Evolutionary conservation across 2,888 invertebrate species (phyloP), one percentile per base, ranked within the genome.

Genomic region (Cephus sareptanus): DNA sequence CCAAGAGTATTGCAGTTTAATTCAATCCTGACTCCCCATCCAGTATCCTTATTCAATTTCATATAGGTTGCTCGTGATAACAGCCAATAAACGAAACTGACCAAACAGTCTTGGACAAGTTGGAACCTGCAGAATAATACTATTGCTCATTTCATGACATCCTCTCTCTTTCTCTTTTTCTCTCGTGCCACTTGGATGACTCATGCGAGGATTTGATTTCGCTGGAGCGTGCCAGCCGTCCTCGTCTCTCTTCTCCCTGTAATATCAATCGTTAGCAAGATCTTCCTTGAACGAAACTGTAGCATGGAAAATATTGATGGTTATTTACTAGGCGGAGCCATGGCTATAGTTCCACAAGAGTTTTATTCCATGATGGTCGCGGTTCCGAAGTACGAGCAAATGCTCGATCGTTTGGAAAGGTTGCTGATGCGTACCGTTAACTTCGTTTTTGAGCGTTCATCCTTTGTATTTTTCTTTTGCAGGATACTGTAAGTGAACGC

Each of bases 341-440:
- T 2, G 56, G 56, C 56, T 56, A 23, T 9, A 56, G 23, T 56
- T 56, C 9, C 56, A 9, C 56, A 9, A 23, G 15, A 40, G 56
- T 56, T 56, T 15, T 23, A 23, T 56, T 56, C 56, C 56, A 56
- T 9, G 56, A 56, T 56, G 56, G 56, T 56, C 9, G 9, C 56
- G 56, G 71, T 71, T 71, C 71, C 71, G 33, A 71, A 23, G 34
- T 71, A 13, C 71, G 71, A 35, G 73, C n/a, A 40, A 71, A 73
- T 56, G 73, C 40, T 76, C 73, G 73, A 34, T 76, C 73, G 35
- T 73, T 73, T 35, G 76, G 71, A 76, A 76, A 70, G 71, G 31
- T 70, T 9, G 40, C 23, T 9, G 40, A 40, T 40, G 40, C 40
- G 40, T 40, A 15, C 40, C 40, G 40, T 40, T 40, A 40, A 40